A percentile compares a stretch with the other conserved stretches of the same genome.
These are phyloP conservation scores for Pachyseris speciosa DNA, from an alignment of 64 coral and sea anemone genomes.

Conservation along the genomic window DNA sequence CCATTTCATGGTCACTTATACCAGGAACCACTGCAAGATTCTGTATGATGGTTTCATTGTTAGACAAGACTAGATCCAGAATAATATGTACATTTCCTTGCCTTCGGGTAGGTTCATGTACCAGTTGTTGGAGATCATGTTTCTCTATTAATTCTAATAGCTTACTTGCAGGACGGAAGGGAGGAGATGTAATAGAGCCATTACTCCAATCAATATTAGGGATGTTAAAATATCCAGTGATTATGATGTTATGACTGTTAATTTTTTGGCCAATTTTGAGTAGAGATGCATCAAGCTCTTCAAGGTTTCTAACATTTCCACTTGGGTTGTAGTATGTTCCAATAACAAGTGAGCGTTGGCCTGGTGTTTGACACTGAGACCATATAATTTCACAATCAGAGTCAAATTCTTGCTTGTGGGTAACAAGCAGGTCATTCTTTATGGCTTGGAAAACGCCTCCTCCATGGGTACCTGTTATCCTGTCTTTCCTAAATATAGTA, in stretches of 20 bases:
- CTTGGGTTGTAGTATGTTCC: slow-evolving; percentile 30
- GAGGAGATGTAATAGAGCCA: slow-evolving; percentile 31
- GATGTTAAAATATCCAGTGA: slow-evolving; percentile 42
- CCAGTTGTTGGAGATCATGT: slow-evolving; percentile 25
- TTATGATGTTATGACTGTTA: slow-evolving; percentile 44
- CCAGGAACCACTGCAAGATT: slow-evolving; percentile 18
- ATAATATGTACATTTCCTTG: slow-evolving; percentile 32
- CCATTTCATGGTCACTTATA: slow-evolving; percentile 56
- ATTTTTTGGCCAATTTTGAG: neutral
- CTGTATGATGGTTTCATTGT: slow-evolving; percentile 53
- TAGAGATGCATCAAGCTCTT: slow-evolving; percentile 48
- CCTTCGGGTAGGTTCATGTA: neutral
- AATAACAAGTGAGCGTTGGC: slow-evolving; percentile 32
- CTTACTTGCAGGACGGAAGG: slow-evolving; percentile 3
- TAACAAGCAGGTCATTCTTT: slow-evolving; percentile 26
- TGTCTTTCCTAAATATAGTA: slow-evolving; percentile 60
- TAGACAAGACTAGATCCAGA: slow-evolving; percentile 42
- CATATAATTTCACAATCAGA: slow-evolving; percentile 54
- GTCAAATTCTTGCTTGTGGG: slow-evolving; percentile 1
- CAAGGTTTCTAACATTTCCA: slow-evolving; percentile 10
- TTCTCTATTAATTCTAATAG: slow-evolving; percentile 38
- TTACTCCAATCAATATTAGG: slow-evolving; percentile 59
- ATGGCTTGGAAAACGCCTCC: slow-evolving; percentile 51
- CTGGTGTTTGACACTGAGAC: slow-evolving; percentile 11
- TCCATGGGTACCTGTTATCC: slow-evolving; percentile 39